phyloP scores from a whole-genome alignment of 2,888 invertebrate species.

The Fissipunctia ypsillon region DNA sequence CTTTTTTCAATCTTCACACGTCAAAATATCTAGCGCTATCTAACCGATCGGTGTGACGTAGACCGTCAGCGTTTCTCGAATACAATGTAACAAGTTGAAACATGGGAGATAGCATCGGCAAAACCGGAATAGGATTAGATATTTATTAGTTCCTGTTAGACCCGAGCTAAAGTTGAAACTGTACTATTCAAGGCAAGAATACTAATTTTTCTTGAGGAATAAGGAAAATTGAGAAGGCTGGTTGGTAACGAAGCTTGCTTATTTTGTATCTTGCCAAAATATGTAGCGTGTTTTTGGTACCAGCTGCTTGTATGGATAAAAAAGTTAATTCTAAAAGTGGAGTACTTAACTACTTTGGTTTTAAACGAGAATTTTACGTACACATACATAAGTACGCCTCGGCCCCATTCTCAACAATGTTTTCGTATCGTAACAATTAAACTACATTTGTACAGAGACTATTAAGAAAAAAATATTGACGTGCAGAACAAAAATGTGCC shows the following conservation, averaged over 20 bases:
- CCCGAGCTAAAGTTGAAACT: conserved; percentile 34
- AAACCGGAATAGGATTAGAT: conserved; percentile 55
- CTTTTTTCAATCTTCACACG: conserved; percentile 79
- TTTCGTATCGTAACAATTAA: conserved; percentile 62
- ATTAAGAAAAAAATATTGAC: conserved; percentile 66
- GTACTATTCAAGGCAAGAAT: conserved; percentile 17
- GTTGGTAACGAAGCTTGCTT: not conserved
- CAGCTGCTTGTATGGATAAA: conserved; percentile 37
- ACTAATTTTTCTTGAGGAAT: conserved; percentile 17
- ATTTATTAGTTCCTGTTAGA: conserved; percentile 45
- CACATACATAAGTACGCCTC: conserved; percentile 23
- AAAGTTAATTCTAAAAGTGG: conserved; percentile 48
- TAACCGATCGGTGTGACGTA: conserved; percentile 76
- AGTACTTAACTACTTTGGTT: conserved; percentile 29
- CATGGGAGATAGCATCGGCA: conserved; percentile 55
- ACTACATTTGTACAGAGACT: conserved; percentile 54
- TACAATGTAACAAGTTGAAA: conserved; percentile 64
- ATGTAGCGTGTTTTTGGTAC: conserved; percentile 12
- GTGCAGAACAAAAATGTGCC: conserved; percentile 61
- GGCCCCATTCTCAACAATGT: conserved; percentile 38
- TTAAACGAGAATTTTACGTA: conserved; percentile 28
- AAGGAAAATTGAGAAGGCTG: not conserved
- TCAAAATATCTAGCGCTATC: conserved; percentile 84
- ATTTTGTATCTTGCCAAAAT: conserved; percentile 18
- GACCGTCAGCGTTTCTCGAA: conserved; percentile 69